phyloP scores from a whole-genome alignment of 2,113 vertebrate species.

The Gymnobelideus leadbeateri region DNA sequence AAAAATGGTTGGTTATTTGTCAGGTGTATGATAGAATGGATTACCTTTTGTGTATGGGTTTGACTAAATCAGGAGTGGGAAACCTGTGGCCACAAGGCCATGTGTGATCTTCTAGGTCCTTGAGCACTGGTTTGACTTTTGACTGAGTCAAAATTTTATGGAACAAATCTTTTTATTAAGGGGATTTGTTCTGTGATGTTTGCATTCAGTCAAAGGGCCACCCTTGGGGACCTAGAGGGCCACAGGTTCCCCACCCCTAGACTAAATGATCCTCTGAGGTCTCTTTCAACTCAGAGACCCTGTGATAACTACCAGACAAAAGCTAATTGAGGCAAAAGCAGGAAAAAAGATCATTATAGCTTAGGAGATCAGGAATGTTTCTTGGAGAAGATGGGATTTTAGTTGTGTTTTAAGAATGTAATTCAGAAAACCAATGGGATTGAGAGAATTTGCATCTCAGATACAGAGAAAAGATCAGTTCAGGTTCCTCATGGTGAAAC shows the following conservation, averaged over 20 bases:
- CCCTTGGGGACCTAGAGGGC: too few species aligned
- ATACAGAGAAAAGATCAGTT: neutral
- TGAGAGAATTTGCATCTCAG: neutral
- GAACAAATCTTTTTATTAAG: too few species aligned
- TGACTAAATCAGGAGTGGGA: neutral
- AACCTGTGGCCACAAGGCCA: too few species aligned
- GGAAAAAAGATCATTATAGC: neutral
- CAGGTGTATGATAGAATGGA: neutral
- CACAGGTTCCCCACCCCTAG: too few species aligned
- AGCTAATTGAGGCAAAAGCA: neutral
- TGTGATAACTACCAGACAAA: neutral
- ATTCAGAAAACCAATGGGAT: neutral
- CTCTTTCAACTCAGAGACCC: neutral
- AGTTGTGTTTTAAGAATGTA: neutral
- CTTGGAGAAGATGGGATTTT: neutral
- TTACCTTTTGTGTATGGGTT: neutral
- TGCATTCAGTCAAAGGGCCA: too few species aligned
- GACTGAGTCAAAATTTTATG: too few species aligned
- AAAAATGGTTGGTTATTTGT: neutral
- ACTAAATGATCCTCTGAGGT: neutral
- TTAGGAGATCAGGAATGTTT: neutral
- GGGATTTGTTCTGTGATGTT: too few species aligned
- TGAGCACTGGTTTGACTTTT: too few species aligned
- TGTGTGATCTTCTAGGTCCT: too few species aligned
- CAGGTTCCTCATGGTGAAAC: too few species aligned